A percentile compares a stretch with the other conserved stretches of the same genome.
These are phyloP conservation scores for Pyrgilauda ruficollis DNA, from an alignment of 2,113 vertebrate genomes.

Conservation along the genomic window DNA sequence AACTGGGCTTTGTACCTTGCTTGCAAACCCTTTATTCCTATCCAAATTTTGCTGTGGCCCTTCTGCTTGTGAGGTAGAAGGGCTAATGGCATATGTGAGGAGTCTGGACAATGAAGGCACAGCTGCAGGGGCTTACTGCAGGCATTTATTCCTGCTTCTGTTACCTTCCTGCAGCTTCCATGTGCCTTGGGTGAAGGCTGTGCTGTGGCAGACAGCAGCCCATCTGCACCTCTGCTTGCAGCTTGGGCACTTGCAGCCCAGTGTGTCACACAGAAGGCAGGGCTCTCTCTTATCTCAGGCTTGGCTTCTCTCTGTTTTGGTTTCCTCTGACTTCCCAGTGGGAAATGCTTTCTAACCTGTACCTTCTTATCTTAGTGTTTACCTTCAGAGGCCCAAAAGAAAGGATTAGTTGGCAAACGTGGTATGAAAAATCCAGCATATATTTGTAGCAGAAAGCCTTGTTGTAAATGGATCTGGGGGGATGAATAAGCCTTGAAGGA, in stretches of 20 bases:
- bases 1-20: background rate
- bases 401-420: background rate
- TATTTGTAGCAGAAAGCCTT: background rate
- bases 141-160: background rate
- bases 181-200: background rate
- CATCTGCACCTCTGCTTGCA: background rate
- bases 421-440: background rate
- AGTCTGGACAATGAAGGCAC: background rate
- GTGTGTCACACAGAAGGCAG: background rate
- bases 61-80: background rate
- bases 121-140: background rate
- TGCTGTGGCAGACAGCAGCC: background rate
- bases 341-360: background rate
- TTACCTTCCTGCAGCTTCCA: background rate
- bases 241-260: fast-evolving
- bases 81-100: background rate
- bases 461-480: background rate
- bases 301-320: background rate
- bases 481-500: background rate
- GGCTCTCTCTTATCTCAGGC: background rate
- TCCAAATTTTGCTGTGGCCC: background rate
- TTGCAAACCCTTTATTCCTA: background rate
- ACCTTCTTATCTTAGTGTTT: background rate
- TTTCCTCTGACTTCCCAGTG: background rate
- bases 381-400: background rate